Evolutionary conservation across 2,888 invertebrate species (phyloP).

Genomic region (Cancer borealis): DNA sequence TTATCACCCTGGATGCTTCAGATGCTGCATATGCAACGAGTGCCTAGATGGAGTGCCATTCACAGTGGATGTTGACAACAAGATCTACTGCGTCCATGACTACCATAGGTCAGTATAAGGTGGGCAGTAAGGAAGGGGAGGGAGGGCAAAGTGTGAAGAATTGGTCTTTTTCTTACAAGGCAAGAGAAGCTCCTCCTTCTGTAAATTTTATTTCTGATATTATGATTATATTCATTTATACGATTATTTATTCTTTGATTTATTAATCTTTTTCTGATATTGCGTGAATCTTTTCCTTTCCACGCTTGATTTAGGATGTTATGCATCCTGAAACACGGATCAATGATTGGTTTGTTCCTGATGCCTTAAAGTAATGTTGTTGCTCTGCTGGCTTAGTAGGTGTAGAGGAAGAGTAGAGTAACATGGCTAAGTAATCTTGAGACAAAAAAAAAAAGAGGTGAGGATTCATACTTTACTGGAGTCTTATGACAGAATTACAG

Average conservation of each 20-base stretch:
- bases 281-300: background rate
- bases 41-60: constrained; percentile 99
- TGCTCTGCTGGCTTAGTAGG: background rate
- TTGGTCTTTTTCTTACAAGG: background rate
- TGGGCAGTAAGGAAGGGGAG: background rate
- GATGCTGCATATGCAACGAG: constrained; percentile 98
- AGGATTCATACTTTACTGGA: too few relatives aligned
- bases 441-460: background rate
- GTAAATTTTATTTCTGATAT: background rate
- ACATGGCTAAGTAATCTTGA: background rate
- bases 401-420: background rate
- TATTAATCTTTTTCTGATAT: background rate
- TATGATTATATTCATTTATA: background rate
- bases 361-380: background rate
- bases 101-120: constrained; percentile 86
- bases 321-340: background rate
- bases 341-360: background rate
- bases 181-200: background rate
- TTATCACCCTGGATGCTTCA: constrained; percentile 99
- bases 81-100: constrained; percentile 98
- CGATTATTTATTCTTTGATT: background rate
- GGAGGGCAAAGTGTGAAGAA: background rate
- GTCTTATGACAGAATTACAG: too few relatives aligned
- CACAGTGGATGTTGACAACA: constrained; percentile 98
- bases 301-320: background rate